Evolutionary conservation across 1,140 invertebrate genomes (phyloP).

Genomic region (Paraescarpia echinospica): DNA sequence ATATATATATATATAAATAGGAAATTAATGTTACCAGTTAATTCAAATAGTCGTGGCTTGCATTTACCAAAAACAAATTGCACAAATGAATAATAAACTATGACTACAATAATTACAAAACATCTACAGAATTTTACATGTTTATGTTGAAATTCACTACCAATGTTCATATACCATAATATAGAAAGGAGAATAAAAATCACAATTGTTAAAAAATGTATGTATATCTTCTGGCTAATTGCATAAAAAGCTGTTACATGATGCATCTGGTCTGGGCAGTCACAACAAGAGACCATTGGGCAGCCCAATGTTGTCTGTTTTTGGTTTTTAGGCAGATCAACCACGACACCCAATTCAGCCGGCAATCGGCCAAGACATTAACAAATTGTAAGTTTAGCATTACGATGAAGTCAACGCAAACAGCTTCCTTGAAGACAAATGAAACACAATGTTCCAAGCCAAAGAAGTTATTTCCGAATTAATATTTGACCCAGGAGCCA

Average conservation of each 20-base stretch:
- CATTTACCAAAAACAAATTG: too few relatives aligned
- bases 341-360: too few relatives aligned
- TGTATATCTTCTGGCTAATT: not conserved
- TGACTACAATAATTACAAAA: too few relatives aligned
- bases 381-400: not conserved
- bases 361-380: not conserved
- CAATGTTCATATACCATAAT: not conserved
- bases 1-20: too few relatives aligned
- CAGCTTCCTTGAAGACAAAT: too few relatives aligned
- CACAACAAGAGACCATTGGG: too few relatives aligned
- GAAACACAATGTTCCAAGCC: too few relatives aligned
- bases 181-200: not conserved
- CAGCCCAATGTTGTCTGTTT: not conserved
- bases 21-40: too few relatives aligned
- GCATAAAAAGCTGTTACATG: not conserved
- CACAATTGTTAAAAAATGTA: not conserved
- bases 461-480: not conserved
- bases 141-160: not conserved
- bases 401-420: not conserved
- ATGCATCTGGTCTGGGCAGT: not conserved
- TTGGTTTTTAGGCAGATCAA: not conserved
- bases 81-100: too few relatives aligned
- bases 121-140: too few relatives aligned
- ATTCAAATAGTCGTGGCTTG: too few relatives aligned
- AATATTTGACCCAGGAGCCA: constrained; percentile 11